A percentile compares a stretch with the other conserved stretches of the same genome.
Evolutionary conservation across 2,888 invertebrate genomes (phyloP).

Genomic region (Stenichneumon culpator): DNA sequence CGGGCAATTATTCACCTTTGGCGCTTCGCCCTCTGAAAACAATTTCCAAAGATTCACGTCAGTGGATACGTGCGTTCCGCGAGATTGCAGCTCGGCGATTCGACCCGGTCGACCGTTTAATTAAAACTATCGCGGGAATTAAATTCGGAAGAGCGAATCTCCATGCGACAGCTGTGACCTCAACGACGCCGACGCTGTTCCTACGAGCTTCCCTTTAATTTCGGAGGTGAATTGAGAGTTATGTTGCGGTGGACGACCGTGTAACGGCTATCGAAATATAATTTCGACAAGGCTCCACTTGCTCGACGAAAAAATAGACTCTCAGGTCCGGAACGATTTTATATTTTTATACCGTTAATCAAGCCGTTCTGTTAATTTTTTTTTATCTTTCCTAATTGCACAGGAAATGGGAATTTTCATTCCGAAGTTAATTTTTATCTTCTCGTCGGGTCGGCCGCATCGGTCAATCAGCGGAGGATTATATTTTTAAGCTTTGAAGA

Average conservation of each 20-base stretch:
- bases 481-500: not conserved
- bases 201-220: not conserved
- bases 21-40: constrained; percentile 85
- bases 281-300: not conserved
- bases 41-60: constrained; percentile 33
- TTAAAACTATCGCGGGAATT: constrained; percentile 20
- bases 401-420: not conserved
- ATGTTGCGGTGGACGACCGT: not conserved
- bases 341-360: not conserved
- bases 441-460: not conserved
- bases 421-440: not conserved
- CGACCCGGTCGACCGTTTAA: constrained; percentile 22
- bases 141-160: constrained; percentile 1
- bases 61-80: constrained; percentile 8
- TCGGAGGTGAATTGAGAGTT: not conserved
- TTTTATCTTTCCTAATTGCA: not conserved
- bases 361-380: not conserved
- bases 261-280: not conserved
- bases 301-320: not conserved
- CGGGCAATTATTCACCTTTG: constrained; percentile 86
- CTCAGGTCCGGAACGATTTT: not conserved
- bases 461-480: not conserved
- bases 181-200: not conserved
- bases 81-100: constrained; percentile 22
- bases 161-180: constrained; percentile 14